Conservation (phyloP, 2,888 invertebrate genomes). For the Ophraella communa region DNA sequence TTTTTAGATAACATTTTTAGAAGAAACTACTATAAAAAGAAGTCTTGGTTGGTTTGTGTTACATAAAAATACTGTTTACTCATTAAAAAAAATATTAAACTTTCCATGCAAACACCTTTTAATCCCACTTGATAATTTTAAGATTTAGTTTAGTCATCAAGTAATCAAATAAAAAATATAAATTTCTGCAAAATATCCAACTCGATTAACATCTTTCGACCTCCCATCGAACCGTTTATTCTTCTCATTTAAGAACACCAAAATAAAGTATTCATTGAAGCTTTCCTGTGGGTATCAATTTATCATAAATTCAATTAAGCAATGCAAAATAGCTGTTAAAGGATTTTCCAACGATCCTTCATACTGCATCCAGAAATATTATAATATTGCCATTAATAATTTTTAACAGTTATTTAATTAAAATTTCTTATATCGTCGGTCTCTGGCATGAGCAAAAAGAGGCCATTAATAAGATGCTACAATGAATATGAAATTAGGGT, state of each 20-base stretch:
- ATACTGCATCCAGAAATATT: slow-evolving; percentile 24
- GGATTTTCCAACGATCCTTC: slow-evolving; percentile 20
- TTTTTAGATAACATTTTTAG: no score
- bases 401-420: slow-evolving; percentile 31
- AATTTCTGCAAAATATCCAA: background rate
- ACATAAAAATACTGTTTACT: no score
- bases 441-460: slow-evolving; percentile 9
- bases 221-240: background rate
- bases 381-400: slow-evolving; percentile 32
- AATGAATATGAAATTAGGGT: slow-evolving; percentile 12
- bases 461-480: slow-evolving; percentile 3
- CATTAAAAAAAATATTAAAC: no score
- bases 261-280: slow-evolving; percentile 26
- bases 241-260: background rate
- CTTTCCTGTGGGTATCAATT: slow-evolving; percentile 18
- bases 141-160: background rate
- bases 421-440: slow-evolving; percentile 19
- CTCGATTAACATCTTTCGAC: background rate
- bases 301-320: slow-evolving; percentile 33
- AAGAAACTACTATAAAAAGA: no score
- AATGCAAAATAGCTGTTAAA: slow-evolving; percentile 31
- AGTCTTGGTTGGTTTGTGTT: no score
- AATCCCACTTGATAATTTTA: background rate
- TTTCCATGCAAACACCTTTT: no score
- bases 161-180: background rate